Percentiles rank a stretch among this genome's conserved stretches.
Evolutionary conservation across 2,797 vertebrate genomes (phyloP).

Genomic region (Leptoclinus maculatus): DNA sequence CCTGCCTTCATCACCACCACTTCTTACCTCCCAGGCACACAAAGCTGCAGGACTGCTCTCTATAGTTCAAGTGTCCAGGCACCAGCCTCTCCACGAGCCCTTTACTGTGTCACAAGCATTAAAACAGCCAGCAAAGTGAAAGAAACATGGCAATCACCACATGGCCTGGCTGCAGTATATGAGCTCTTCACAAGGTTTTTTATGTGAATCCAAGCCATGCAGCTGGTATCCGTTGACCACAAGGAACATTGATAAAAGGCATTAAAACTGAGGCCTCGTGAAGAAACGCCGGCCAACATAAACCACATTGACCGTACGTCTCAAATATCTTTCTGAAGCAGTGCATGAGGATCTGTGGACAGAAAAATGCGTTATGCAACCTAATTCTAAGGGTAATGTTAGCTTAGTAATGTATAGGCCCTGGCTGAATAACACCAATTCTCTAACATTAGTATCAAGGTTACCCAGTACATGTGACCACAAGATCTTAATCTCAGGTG

Average conservation of each 20-base stretch:
- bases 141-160: constrained; percentile 41
- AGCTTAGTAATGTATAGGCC: neutral
- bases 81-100: constrained; percentile 17
- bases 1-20: constrained; percentile 33
- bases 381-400: constrained; percentile 13
- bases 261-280: constrained; percentile 22
- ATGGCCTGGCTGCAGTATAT: constrained; percentile 17
- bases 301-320: constrained; percentile 25
- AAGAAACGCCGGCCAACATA: constrained; percentile 36
- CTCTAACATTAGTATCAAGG: constrained; percentile 1
- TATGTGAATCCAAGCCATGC: constrained; percentile 33
- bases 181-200: constrained; percentile 37
- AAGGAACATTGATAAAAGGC: constrained; percentile 50
- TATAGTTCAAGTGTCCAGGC: neutral
- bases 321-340: constrained; percentile 39
- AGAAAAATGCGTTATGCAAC: neutral
- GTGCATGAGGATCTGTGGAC: neutral
- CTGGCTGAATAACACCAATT: neutral
- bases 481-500: constrained; percentile 4
- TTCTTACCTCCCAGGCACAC: constrained; percentile 26
- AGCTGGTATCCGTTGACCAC: constrained; percentile 48
- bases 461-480: constrained; percentile 1
- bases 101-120: constrained; percentile 48
- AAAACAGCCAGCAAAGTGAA: constrained; percentile 47
- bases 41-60: constrained; percentile 15